Conservation (phyloP, 2,113 vertebrate genomes). For the Hydropotes inermis region DNA sequence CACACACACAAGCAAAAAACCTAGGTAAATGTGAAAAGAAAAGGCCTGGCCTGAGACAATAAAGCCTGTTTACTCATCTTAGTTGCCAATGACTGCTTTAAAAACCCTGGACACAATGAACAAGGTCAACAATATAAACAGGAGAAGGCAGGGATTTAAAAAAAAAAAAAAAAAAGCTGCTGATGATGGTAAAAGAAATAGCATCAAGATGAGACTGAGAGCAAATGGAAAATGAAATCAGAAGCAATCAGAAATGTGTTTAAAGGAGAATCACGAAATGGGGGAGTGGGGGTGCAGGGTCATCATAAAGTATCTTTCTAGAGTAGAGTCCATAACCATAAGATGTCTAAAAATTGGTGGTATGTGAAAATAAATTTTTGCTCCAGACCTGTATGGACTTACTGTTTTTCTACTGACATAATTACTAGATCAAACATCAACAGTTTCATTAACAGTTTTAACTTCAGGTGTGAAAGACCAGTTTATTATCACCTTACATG, state of each 20-base stretch:
- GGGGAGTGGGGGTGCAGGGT: accelerated
- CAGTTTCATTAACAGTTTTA: not conserved
- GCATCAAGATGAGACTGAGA: not conserved
- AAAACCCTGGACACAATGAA: not conserved
- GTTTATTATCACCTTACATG: not conserved
- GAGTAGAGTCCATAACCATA: not conserved
- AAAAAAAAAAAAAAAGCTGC: not conserved
- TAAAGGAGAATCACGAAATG: not conserved
- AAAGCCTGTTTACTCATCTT: not conserved
- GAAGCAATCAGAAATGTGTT: not conserved
- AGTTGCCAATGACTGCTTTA: not conserved
- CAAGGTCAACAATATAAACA: not conserved
- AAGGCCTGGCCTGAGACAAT: not conserved
- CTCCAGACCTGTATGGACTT: not conserved
- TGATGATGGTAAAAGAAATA: not conserved
- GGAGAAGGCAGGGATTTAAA: not conserved
- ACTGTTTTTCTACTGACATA: not conserved
- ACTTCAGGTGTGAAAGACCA: not conserved
- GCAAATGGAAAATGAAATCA: not conserved
- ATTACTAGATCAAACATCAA: slow-evolving; percentile 9
- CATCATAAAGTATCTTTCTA: not conserved
- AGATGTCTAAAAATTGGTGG: not conserved
- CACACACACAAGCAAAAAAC: not conserved
- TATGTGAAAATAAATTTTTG: not conserved
- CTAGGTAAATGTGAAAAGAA: not conserved